phyloP scores from a whole-genome alignment of 2,888 invertebrate genomes.

The Eurytoma californica region DNA sequence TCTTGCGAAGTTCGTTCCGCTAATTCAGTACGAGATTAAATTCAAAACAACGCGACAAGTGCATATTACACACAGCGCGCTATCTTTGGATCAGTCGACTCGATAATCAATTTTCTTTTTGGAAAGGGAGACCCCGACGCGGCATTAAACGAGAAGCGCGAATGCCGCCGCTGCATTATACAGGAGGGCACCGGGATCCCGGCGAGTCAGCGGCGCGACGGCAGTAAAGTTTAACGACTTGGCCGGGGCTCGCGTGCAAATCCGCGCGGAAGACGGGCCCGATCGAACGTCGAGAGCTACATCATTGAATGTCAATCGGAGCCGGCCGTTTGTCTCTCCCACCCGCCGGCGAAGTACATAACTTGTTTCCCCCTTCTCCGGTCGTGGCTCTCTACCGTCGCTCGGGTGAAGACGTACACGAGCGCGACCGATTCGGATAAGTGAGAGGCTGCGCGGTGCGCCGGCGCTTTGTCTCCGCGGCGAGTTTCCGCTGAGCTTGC shows the following conservation, averaged over 20 bases:
- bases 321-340: not conserved
- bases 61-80: too few relatives aligned
- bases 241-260: slow-evolving; percentile 32
- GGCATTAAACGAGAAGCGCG: too few relatives aligned
- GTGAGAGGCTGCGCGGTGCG: not conserved
- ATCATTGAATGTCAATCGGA: slow-evolving; percentile 36
- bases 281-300: not conserved
- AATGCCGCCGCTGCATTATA: not conserved
- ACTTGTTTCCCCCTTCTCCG: not conserved
- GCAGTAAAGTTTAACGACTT: slow-evolving; percentile 42
- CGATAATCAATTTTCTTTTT: too few relatives aligned
- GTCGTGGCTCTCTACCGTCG: not conserved
- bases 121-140: too few relatives aligned
- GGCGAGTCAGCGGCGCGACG: not conserved
- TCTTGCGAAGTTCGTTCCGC: too few relatives aligned
- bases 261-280: slow-evolving; percentile 2
- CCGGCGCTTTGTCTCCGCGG: too few relatives aligned
- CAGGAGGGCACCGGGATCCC: slow-evolving; percentile 4
- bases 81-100: too few relatives aligned
- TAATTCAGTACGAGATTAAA: too few relatives aligned
- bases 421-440: not conserved
- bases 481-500: slow-evolving; percentile 3
- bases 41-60: too few relatives aligned
- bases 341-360: not conserved
- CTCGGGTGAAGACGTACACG: too few relatives aligned